Evolutionary conservation across 1,140 invertebrate genomes (phyloP), one percentile per base, ranked within the genome.

Genomic region (Magallana ariakensis): DNA sequence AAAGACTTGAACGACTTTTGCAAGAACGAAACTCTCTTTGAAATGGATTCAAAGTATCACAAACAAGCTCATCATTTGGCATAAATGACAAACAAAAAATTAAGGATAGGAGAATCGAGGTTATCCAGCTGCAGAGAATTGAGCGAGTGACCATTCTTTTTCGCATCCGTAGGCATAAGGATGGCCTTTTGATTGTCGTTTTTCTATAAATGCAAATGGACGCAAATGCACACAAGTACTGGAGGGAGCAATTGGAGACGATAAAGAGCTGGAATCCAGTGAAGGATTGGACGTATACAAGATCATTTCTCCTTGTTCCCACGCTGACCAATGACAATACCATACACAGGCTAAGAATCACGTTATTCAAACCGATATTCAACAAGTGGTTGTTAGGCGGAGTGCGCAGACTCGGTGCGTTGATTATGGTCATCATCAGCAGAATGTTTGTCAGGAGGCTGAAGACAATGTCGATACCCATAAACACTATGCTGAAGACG

Each of bases 321-420:
- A 92, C 55, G 3, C 87, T 88, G 0, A 89, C 54, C 13, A 90
- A 62, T 15, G 89, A 89, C 10, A 91, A 84, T 13, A 91, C 16
- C 90, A 92, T 91, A 85, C 89, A 88, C 8, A 91, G 8, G 56
- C 88, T 86, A 80, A 92, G 58, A n/a, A 91, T 9, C 3, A 92
- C 56, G 86, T 92, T 93, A 62, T 91, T 93, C 82, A 87, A 80
- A 80, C 92, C 92, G 19, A 93, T 92, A 86, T 92, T 93, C n/a
- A 93, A 86, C 19, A 93, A 87, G 62, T 92, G 92, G 13, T 66
- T 88, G 75, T 93, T 93, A 15, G 92, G 92, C 9, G 92, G 92
- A 10, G 92, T 92, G 55, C 88, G 87, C 58, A 93, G 85, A 83
- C 89, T 91, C 11, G 92, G 91, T 6, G 92, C 92, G 66, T 86